These are phyloP conservation scores for Plectus sambesii DNA, from an alignment of 1,140 invertebrate species.

Conservation along the genomic window DNA sequence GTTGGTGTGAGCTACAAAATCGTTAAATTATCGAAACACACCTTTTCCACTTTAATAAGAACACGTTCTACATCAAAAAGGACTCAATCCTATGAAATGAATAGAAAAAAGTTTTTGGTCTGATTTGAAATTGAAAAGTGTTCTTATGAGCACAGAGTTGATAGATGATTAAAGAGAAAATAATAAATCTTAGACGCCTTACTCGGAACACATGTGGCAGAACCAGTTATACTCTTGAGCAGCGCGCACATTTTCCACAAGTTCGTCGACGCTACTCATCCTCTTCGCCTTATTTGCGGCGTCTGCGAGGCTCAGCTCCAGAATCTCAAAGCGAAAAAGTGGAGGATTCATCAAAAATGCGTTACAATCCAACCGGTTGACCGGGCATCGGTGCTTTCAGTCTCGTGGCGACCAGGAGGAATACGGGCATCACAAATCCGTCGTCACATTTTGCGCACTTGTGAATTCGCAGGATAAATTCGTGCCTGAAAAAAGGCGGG, in stretches of 20 bases:
- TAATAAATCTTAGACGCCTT: too few species aligned
- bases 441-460: conserved; percentile 25
- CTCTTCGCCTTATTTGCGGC: conserved; percentile 9
- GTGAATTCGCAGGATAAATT: conserved; percentile 30
- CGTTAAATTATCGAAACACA: too few species aligned
- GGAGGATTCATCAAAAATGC: too few species aligned
- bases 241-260: conserved; percentile 15
- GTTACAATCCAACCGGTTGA: conserved; percentile 18
- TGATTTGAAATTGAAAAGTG: too few species aligned
- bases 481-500: conserved; percentile 9
- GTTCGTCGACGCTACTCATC: conserved; percentile 18
- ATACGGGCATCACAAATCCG: conserved; percentile 39
- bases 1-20: too few species aligned
- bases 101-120: too few species aligned
- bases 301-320: conserved; percentile 15
- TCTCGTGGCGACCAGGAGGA: conserved; percentile 35
- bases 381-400: conserved; percentile 19
- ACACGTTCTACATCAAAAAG: too few species aligned
- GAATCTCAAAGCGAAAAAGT: neutral
- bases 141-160: too few species aligned
- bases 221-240: conserved; percentile 33
- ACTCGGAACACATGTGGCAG: conserved; percentile 17
- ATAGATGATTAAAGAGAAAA: too few species aligned
- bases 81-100: too few species aligned
- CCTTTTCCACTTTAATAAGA: too few species aligned